Conservation (phyloP, 2,797 vertebrate genomes). For the Diceros bicornis region DNA sequence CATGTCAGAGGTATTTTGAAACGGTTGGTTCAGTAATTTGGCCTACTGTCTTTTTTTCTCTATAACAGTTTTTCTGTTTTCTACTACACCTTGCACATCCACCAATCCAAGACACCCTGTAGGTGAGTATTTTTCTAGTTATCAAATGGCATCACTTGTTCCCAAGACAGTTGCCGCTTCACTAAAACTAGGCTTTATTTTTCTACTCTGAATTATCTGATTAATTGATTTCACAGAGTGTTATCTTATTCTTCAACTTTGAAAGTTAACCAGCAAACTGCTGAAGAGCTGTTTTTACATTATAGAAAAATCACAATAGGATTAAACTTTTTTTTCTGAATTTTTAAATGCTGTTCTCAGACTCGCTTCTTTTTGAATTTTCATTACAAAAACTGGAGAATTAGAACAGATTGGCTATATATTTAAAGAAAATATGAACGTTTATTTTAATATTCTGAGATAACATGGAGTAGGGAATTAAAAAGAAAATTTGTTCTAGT, state of each 20-base stretch:
- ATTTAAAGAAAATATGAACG: constrained; percentile 48
- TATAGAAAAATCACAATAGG: not conserved
- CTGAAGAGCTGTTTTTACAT: constrained; percentile 57
- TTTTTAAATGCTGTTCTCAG: constrained; percentile 63
- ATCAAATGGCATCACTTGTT: constrained; percentile 83
- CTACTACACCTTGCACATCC: constrained; percentile 86
- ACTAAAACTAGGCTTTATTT: constrained; percentile 79
- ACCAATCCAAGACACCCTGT: constrained; percentile 87
- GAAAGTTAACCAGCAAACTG: constrained; percentile 59
- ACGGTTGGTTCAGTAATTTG: constrained; percentile 87
- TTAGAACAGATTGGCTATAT: constrained; percentile 36
- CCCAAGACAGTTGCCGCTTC: constrained; percentile 77
- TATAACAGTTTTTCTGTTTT: constrained; percentile 87
- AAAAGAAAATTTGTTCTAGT: constrained; percentile 62
- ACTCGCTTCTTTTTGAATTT: constrained; percentile 50
- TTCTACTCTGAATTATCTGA: constrained; percentile 71
- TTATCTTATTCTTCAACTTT: constrained; percentile 57
- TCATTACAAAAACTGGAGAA: constrained; percentile 50
- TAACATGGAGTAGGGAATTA: constrained; percentile 13
- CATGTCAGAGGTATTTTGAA: constrained; percentile 83
- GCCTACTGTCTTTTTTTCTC: constrained; percentile 87
- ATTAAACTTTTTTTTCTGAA: constrained; percentile 36
- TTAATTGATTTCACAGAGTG: constrained; percentile 71
- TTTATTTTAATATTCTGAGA: constrained; percentile 56
- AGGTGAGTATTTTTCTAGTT: constrained; percentile 88